Evolutionary conservation across 2,888 invertebrate genomes (phyloP).

Genomic region (Bombylius major): DNA sequence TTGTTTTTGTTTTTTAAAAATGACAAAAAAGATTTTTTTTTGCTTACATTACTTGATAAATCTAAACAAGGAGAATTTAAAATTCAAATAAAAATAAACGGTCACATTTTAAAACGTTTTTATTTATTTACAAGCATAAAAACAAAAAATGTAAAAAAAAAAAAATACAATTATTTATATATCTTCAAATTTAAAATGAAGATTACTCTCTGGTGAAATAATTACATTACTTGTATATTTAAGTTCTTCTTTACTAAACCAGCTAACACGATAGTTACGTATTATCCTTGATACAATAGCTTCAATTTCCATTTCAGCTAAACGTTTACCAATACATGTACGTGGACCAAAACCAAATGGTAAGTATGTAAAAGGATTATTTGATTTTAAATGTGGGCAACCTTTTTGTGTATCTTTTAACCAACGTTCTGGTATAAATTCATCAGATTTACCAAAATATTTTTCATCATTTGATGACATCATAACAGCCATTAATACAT

Average conservation of each 20-base stretch:
- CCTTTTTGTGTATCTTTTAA: conserved; percentile 16
- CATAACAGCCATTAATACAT: conserved; percentile 62
- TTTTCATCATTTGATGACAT: conserved; percentile 44
- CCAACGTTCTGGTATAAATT: conserved; percentile 70
- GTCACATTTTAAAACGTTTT: too few relatives aligned
- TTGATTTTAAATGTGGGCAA: conserved; percentile 11
- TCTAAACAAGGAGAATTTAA: too few relatives aligned
- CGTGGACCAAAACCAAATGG: conserved; percentile 62
- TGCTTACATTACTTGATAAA: too few relatives aligned
- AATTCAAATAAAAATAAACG: too few relatives aligned
- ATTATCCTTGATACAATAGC: conserved; percentile 37
- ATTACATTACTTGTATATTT: conserved; percentile 27
- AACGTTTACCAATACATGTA: conserved; percentile 56
- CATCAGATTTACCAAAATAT: conserved; percentile 47
- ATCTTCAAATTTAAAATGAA: conserved; percentile 29
- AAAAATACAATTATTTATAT: conserved; percentile 6
- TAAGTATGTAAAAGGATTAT: conserved; percentile 31
- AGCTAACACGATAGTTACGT: conserved; percentile 26
- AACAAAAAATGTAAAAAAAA: too few relatives aligned
- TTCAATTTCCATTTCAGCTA: conserved; percentile 61
- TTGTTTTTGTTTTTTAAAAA: too few relatives aligned
- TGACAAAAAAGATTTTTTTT: too few relatives aligned
- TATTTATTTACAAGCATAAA: too few relatives aligned
- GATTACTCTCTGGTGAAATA: conserved; percentile 28
- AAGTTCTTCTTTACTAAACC: conserved; percentile 22